Base-by-base conservation (phyloP, 1,140 invertebrate genomes). In the Drosophila burlai region DNA sequence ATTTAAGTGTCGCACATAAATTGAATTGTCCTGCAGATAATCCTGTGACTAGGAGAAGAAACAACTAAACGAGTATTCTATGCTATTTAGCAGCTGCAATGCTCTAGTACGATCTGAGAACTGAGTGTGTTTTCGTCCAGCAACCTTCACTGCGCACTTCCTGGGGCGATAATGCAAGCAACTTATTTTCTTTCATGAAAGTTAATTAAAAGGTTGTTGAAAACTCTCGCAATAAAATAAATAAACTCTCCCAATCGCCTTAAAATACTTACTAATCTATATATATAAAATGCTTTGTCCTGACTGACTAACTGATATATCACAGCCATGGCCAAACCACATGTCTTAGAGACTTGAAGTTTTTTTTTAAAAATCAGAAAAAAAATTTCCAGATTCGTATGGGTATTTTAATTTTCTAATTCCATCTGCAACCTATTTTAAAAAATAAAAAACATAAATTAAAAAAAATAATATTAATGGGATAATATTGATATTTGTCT, bases 1-100 rank as follows among this genome's bases (percentile, higher is more conserved):
- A 86, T 79, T 64, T 83, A 83, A 86, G 83, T 77, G 86, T 77
- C 61, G 40, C 54, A 16, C 54, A 58, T 76, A 76, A 76, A 76
- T 66, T 76, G 34, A 66, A 60, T 76, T 49, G 74, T 10, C 21
- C 42, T 59, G 50, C 18, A 54, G 71, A 75, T 64, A 57, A 34
- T 29, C 31, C 26, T 15, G 57, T 43, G 52, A 73, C 71, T 47
- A 73, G 31, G 49, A 24, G 1, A 29, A 18, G 11, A 46, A 34
- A 45, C 45, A 50, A 29, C 71, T 73, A 52, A 60, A 43, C 31
- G 21, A 60, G 36, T 21, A 40, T 73, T 52, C 40, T 52, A 43
- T 29, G 6, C 26, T 29, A 7, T 40, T 38, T 38, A n/a, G 66
- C 29, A 18, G n/a, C 40, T 18, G 40, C 38, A 36, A 43, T 36